Evolutionary conservation across 2,113 vertebrate genomes (phyloP).

Genomic region (Beaufortia kweichowensis): DNA sequence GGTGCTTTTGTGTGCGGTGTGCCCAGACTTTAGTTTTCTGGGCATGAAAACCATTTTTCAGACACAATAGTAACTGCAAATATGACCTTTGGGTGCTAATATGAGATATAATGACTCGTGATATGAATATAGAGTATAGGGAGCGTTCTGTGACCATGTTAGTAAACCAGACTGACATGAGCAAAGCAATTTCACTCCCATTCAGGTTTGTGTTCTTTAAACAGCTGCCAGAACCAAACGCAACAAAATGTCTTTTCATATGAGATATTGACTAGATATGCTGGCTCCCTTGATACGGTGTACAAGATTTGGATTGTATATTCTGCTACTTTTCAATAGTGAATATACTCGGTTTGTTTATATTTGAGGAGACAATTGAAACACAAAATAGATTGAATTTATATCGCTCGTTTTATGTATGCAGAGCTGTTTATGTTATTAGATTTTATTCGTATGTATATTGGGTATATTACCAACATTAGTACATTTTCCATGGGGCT

Average conservation of each 20-base stretch:
- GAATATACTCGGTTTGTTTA: not conserved
- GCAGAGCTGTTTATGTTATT: no score
- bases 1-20: not conserved
- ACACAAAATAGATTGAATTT: constrained; percentile 1
- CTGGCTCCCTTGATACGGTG: not conserved
- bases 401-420: not conserved
- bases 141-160: constrained; percentile 22
- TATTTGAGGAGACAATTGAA: not conserved
- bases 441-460: no score
- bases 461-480: no score
- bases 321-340: not conserved
- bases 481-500: no score
- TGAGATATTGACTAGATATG: not conserved
- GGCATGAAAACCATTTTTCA: constrained; percentile 34
- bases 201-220: constrained; percentile 13
- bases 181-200: not conserved
- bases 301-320: not conserved
- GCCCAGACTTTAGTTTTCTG: constrained; percentile 14
- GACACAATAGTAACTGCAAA: constrained; percentile 45
- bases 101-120: constrained; percentile 16
- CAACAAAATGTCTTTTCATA: constrained; percentile 4
- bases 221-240: not conserved
- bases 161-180: constrained; percentile 2
- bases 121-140: constrained; percentile 9
- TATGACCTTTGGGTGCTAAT: constrained; percentile 44